These are phyloP conservation scores for Sebastes iracundus DNA, from an alignment of 2,797 vertebrate genomes.

Conservation along the genomic window DNA sequence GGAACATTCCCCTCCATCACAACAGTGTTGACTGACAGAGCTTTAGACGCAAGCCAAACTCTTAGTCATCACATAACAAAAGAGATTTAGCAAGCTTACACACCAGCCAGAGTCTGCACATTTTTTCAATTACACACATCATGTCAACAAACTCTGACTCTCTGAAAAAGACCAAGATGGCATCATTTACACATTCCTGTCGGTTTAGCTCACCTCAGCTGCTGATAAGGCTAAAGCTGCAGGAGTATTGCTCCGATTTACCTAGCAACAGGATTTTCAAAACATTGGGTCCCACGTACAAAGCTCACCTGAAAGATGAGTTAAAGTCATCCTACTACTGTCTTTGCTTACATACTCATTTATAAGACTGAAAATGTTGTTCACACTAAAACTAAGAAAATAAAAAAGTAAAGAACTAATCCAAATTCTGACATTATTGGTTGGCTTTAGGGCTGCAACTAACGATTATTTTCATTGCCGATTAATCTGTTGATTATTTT, in stretches of 20 bases:
- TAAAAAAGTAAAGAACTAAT: too few relatives aligned
- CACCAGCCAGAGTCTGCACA: slow-evolving; percentile 74
- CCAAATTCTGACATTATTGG: not conserved
- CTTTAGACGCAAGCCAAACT: slow-evolving; percentile 71
- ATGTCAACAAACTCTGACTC: slow-evolving; percentile 72
- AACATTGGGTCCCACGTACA: not conserved
- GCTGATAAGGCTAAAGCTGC: not conserved
- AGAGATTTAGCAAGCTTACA: slow-evolving; percentile 77
- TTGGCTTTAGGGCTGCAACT: too few relatives aligned
- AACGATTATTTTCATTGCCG: accelerated
- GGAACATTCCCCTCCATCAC: slow-evolving; percentile 70
- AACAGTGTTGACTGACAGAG: slow-evolving; percentile 70
- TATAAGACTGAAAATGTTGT: not conserved
- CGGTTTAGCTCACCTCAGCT: slow-evolving; percentile 24
- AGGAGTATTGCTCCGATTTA: not conserved
- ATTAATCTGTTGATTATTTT: too few relatives aligned
- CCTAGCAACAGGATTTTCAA: not conserved
- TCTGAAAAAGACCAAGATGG: slow-evolving; percentile 55
- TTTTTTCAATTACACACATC: slow-evolving; percentile 76
- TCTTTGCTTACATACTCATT: not conserved
- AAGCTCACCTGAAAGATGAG: not conserved
- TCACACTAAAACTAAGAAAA: not conserved
- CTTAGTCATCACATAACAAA: slow-evolving; percentile 75
- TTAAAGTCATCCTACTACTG: not conserved
- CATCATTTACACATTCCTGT: slow-evolving; percentile 54